phyloP scores from a whole-genome alignment of 2,113 vertebrate species.

The Lanius ludovicianus region DNA sequence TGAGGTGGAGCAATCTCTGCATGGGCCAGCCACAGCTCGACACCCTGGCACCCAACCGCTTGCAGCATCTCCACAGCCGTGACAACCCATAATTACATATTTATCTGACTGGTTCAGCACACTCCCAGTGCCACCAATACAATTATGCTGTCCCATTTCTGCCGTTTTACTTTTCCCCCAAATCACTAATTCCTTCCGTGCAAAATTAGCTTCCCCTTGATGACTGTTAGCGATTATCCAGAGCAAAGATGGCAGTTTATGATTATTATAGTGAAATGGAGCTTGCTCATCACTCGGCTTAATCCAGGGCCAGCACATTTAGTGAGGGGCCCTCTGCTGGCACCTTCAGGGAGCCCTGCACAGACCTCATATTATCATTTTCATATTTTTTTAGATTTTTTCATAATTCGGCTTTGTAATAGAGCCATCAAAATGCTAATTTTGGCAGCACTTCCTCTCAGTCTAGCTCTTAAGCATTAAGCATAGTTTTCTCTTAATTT shows the following conservation, averaged over 20 bases:
- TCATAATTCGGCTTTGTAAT: not conserved
- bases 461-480: not conserved
- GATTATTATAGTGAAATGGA: not conserved
- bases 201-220: not conserved
- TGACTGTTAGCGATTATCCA: not conserved
- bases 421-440: not conserved
- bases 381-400: not conserved
- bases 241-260: conserved; percentile 25
- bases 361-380: not conserved
- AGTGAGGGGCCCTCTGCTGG: conserved; percentile 53
- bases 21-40: not conserved
- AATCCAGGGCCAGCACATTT: not conserved
- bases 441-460: not conserved
- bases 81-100: not conserved
- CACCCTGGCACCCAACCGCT: not conserved
- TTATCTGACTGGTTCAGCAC: not conserved
- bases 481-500: not conserved
- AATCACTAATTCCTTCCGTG: not conserved
- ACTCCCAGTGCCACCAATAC: not conserved
- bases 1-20: not conserved
- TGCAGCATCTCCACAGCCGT: not conserved
- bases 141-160: not conserved
- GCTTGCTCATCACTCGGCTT: not conserved
- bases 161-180: not conserved
- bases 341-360: not conserved